phyloP scores from a whole-genome alignment of 1,140 invertebrate genomes.

The Eulimnadia texana region DNA sequence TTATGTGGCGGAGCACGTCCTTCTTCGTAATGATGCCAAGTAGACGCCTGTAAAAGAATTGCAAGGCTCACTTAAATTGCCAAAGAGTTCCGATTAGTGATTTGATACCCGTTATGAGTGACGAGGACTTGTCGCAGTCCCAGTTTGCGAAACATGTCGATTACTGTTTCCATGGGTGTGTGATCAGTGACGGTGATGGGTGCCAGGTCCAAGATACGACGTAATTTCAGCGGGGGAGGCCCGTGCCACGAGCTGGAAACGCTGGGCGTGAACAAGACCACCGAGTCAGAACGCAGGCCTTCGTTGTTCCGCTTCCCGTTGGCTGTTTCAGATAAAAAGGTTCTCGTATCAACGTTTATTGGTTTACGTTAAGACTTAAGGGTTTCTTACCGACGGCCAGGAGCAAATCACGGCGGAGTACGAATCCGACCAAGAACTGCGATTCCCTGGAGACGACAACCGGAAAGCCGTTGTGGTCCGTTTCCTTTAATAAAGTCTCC shows the following conservation, averaged over 20 bases:
- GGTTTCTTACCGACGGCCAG: slow-evolving; percentile 87
- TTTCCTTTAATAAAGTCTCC: slow-evolving; percentile 79
- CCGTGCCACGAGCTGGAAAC: slow-evolving; percentile 28
- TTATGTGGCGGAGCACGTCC: slow-evolving; percentile 83
- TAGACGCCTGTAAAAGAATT: slow-evolving; percentile 53
- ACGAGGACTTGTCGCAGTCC: slow-evolving; percentile 92
- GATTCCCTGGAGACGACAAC: slow-evolving; percentile 92
- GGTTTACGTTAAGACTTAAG: too few relatives aligned
- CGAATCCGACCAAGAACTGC: slow-evolving; percentile 95
- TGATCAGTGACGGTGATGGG: slow-evolving; percentile 98
- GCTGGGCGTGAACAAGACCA: slow-evolving; percentile 59
- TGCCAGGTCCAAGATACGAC: slow-evolving; percentile 93
- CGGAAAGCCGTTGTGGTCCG: slow-evolving; percentile 95
- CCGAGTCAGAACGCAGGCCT: slow-evolving; percentile 70
- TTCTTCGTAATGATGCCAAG: slow-evolving; percentile 99
- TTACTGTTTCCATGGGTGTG: slow-evolving; percentile 99
- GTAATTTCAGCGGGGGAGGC: slow-evolving; percentile 67
- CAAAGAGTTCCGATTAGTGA: neutral
- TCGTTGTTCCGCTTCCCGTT: slow-evolving; percentile 80
- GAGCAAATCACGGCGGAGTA: slow-evolving; percentile 82
- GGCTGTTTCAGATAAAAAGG: too few relatives aligned
- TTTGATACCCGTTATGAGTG: slow-evolving; percentile 97
- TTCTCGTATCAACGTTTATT: too few relatives aligned
- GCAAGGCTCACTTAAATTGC: neutral
- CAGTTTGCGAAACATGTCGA: slow-evolving; percentile 98